Evolutionary conservation across 2,888 invertebrate genomes (phyloP), one percentile per base, ranked within the genome.

Genomic region (Eulithis testata): DNA sequence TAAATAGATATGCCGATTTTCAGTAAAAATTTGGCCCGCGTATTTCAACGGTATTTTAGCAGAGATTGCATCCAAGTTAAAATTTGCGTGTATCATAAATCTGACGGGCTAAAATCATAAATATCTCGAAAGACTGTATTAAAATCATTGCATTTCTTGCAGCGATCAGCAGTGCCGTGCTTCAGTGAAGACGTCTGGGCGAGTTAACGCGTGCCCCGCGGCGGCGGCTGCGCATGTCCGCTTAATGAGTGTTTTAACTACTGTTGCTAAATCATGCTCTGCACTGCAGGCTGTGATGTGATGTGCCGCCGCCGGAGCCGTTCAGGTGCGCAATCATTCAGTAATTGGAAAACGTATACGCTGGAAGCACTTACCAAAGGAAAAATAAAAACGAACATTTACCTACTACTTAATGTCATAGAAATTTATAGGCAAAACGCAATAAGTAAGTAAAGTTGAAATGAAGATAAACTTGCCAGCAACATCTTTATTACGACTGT

Each of bases 181-280:
- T 60, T 63, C 83, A 82, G 84, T 86, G 83, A 86, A 87, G 87
- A 87, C 80, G 84, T 88, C 83, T 76, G 82, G 65, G 70, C 74
- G 75, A 84, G 82, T 81, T 82, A 83, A 83, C 80, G 78, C 73
- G 76, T 80, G 85, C 81, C 87, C 83, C 73, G 82, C 76, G 83
- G 84, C 84, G 72, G 70, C 70, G 77, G 72, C 78, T 81, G 83
- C 82, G 84, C 84, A 84, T 86, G 86, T 88, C 80, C 76, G 72
- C 78, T 85, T 90, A 89, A 89, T 90, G 87, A 89, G 82, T 81
- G 82, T 85, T 88, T 89, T 89, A 88, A 89, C 87, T 89, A 86
- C 88, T 86, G 86, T 84, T 83, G 82, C 84, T 89, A 88, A 88
- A 89, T 90, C 88, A 89, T 86, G 77, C 76, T 79, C 78, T 80